Conservation (phyloP, 2,888 invertebrate genomes). For the Agrotis segetum region DNA sequence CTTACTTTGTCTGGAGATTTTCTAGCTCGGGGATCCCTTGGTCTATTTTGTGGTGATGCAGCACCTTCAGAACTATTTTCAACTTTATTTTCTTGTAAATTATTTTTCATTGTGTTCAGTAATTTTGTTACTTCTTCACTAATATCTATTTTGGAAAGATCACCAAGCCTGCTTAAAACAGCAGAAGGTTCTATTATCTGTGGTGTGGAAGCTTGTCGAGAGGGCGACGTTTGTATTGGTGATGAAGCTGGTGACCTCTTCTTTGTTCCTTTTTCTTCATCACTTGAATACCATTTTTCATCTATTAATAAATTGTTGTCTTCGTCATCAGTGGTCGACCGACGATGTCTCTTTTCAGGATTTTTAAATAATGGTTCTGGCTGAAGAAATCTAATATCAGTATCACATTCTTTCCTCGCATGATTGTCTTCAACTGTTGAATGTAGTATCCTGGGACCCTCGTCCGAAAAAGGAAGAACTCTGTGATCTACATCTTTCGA, state of each 20-base stretch:
- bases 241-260: constrained; percentile 83
- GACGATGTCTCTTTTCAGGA: constrained; percentile 85
- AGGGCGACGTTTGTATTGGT: constrained; percentile 75
- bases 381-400: constrained; percentile 87
- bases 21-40: constrained; percentile 84
- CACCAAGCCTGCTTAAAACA: constrained; percentile 92
- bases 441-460: constrained; percentile 72
- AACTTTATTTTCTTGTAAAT: constrained; percentile 81
- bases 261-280: constrained; percentile 92
- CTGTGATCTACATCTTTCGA: constrained; percentile 88
- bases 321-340: constrained; percentile 91
- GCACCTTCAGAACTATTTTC: constrained; percentile 72
- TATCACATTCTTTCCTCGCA: constrained; percentile 80
- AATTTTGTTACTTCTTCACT: constrained; percentile 94
- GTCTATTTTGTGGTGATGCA: constrained; percentile 72
- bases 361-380: constrained; percentile 88
- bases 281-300: constrained; percentile 95
- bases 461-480: constrained; percentile 85
- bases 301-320: constrained; percentile 91
- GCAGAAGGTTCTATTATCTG: constrained; percentile 88
- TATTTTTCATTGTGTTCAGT: constrained; percentile 91
- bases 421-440: constrained; percentile 69
- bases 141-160: constrained; percentile 94
- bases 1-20: constrained; percentile 82
- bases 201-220: constrained; percentile 83